Percentiles rank a stretch among this genome's conserved stretches.
Conservation (phyloP, 2,113 vertebrate genomes). For the Ginglymostoma cirratum region DNA sequence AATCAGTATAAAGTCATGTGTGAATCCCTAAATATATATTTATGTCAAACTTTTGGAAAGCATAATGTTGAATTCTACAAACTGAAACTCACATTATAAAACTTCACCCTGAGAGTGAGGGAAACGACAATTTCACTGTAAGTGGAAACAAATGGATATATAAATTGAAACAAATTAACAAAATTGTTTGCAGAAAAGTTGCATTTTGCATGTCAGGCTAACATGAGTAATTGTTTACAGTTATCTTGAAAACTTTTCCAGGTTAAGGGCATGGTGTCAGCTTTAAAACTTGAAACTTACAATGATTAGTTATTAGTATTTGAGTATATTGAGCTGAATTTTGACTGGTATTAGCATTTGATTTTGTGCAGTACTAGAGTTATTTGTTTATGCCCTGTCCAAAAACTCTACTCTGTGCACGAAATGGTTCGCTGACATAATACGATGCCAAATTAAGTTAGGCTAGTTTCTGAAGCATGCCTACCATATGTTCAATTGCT, state of each 20-base stretch:
- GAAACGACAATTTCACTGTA: not conserved
- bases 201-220: not conserved
- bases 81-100: not conserved
- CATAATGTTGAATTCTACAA: not conserved
- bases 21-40: not conserved
- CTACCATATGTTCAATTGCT: no score
- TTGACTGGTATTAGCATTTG: no score
- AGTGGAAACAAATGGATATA: not conserved
- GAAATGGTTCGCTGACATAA: no score
- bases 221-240: not conserved
- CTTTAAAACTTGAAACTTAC: no score
- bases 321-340: no score
- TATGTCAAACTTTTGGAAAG: not conserved
- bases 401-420: no score
- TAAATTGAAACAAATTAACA: conserved; percentile 12
- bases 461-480: no score
- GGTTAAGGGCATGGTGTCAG: not conserved
- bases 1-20: not conserved
- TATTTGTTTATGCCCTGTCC: no score
- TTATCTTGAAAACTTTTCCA: not conserved
- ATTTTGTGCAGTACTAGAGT: no score
- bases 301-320: no score
- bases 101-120: not conserved
- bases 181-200: not conserved
- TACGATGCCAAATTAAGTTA: no score